These are phyloP conservation scores for Leptoteleia sp. DNA, from an alignment of 1,140 invertebrate genomes.

Conservation along the genomic window DNA sequence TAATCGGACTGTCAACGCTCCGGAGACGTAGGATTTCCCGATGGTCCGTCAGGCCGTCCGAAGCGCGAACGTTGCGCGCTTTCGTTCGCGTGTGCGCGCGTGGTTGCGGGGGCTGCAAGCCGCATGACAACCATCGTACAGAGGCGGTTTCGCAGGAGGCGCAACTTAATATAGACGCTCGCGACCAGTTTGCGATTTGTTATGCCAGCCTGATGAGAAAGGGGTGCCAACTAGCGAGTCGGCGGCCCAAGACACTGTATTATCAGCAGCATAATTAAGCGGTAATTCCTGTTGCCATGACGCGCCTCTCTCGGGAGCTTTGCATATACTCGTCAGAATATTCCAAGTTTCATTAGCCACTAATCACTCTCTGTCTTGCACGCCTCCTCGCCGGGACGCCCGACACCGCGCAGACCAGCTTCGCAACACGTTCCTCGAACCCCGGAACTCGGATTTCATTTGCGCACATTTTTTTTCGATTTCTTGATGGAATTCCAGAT, in stretches of 20 bases:
- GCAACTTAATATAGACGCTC: constrained; percentile 22
- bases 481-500: too few relatives aligned
- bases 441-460: too few relatives aligned
- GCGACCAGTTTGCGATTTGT: constrained; percentile 50
- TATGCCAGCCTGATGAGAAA: constrained; percentile 43
- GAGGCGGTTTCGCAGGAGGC: constrained; percentile 6
- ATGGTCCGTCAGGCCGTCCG: constrained; percentile 8
- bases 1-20: constrained; percentile 50
- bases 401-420: too few relatives aligned
- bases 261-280: constrained; percentile 73
- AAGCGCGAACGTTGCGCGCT: constrained; percentile 1
- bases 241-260: constrained; percentile 22
- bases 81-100: constrained; percentile 20
- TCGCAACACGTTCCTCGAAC: too few relatives aligned
- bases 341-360: constrained; percentile 73
- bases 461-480: too few relatives aligned
- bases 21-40: constrained; percentile 30
- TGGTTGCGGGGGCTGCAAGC: constrained; percentile 4
- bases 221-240: constrained; percentile 31
- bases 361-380: constrained; percentile 67
- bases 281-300: constrained; percentile 60
- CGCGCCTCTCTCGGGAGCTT: constrained; percentile 42
- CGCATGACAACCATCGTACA: constrained; percentile 3
- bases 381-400: too few relatives aligned
- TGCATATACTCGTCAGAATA: constrained; percentile 69